These are phyloP conservation scores for Petromus typicus DNA, from an alignment of 2,113 vertebrate species.

Conservation along the genomic window DNA sequence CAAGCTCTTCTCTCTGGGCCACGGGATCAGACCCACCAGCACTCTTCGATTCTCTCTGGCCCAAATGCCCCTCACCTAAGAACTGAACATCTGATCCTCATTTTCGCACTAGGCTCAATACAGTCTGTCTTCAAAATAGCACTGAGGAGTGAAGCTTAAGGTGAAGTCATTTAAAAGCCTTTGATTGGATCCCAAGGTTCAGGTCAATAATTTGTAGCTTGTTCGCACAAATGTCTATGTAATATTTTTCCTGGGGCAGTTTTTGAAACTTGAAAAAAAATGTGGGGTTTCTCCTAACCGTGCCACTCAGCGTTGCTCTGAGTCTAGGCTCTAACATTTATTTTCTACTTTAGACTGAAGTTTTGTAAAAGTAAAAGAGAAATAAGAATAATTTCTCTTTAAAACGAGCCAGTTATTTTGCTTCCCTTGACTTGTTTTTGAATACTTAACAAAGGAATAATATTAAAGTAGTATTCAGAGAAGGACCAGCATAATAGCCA, in stretches of 20 bases:
- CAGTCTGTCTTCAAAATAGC: background rate
- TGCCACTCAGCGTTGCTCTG: background rate
- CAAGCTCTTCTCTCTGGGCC: background rate
- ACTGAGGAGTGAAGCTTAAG: background rate
- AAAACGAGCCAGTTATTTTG: background rate
- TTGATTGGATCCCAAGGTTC: background rate
- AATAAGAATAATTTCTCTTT: background rate
- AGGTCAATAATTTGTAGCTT: background rate
- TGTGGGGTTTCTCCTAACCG: background rate
- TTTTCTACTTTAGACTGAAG: background rate
- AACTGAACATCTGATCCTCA: background rate
- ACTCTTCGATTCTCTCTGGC: background rate
- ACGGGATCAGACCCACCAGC: background rate
- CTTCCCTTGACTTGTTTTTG: conserved; percentile 13
- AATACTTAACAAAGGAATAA: conserved; percentile 38
- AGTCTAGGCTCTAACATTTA: background rate
- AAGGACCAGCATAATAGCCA: background rate
- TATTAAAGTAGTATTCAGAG: conserved; percentile 26
- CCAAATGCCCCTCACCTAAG: background rate
- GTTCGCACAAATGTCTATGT: background rate
- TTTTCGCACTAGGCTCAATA: background rate
- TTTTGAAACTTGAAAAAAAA: background rate
- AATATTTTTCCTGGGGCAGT: background rate
- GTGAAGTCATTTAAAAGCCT: background rate
- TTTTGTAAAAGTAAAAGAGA: conserved; percentile 11